Base-by-base conservation (phyloP, 2,888 invertebrate species). In the Ecliptopera silaceata region DNA sequence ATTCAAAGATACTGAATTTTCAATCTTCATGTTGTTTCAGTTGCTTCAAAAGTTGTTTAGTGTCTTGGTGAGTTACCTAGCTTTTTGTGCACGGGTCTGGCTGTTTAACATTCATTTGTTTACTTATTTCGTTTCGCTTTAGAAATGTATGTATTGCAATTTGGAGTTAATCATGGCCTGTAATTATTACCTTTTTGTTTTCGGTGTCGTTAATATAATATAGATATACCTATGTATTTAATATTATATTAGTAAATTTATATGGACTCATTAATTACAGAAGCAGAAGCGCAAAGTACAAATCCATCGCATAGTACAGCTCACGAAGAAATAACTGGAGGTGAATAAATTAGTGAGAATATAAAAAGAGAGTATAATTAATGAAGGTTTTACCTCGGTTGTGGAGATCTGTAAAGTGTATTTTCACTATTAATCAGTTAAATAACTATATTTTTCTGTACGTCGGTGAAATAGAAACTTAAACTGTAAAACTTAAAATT, bases 11-110 rank as follows among this genome's bases (percentile, higher is more conserved):
- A 46, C 32, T 58, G 34, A 55, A 55, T 22, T 26, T 50, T 10
- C 18, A 18, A 45, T 61, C 66, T 88, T 87, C 76, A 80, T 76
- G 80, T 91, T 90, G 90, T 91, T 91, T 90, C 90, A 90, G 90
- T 87, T 82, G 69, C 87, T 73, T 82, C 88, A 77, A 91, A 91
- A 88, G 68, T 88, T 74, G 65, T 88, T 78, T 90, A 88, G 79
- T 74, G 70, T 80, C 72, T 26, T 26, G 86, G 88, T 87, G 83
- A 88, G 88, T 88, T 65, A 63, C 69, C 64, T 58, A 56, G 75
- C 72, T 75, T 77, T 39, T 57, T 69, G 63, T 74, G 72, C 62
- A 72, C 67, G 60, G 63, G 50, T 56, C 44, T 58, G 60, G 54
- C 39, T 64, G 26, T 53, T 15, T 64, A 66, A 65, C 61, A 64